Conservation (phyloP, 2,888 invertebrate species). For the Hirtodrosophila cameraria region DNA sequence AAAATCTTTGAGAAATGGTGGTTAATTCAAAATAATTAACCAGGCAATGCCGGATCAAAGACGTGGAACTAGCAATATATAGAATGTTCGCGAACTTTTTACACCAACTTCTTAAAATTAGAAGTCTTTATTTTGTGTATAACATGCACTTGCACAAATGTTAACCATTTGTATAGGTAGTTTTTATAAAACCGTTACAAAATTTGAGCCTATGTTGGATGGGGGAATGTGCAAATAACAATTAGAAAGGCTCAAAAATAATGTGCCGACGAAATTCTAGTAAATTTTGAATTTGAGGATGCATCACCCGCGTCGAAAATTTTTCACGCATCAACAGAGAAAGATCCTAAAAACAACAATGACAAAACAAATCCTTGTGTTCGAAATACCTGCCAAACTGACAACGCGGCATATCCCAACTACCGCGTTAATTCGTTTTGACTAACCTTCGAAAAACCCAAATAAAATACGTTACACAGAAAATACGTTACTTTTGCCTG, state of each 20-base stretch:
- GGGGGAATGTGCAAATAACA: constrained; percentile 46
- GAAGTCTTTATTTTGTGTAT: no score
- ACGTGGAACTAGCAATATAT: no score
- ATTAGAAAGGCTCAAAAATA: constrained; percentile 53
- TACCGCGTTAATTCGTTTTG: constrained; percentile 76
- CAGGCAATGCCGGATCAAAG: no score
- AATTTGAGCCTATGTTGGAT: constrained; percentile 35
- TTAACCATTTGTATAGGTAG: constrained; percentile 5
- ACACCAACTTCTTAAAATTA: no score
- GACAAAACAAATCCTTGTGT: constrained; percentile 58
- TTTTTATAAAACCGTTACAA: constrained; percentile 45
- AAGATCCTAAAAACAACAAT: constrained; percentile 64
- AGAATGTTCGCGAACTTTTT: no score
- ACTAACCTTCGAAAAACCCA: constrained; percentile 70
- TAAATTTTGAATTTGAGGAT: constrained; percentile 43
- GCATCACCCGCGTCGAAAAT: constrained; percentile 52
- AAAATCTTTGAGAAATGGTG: no score
- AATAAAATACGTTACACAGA: constrained; percentile 36
- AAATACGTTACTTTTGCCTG: constrained; percentile 67
- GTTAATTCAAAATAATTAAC: no score
- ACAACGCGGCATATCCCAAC: constrained; percentile 55
- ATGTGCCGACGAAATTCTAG: constrained; percentile 69
- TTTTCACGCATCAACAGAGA: constrained; percentile 64
- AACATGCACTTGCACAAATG: background rate
- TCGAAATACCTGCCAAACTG: constrained; percentile 60